Percentiles rank a stretch among this genome's conserved stretches.
phyloP scores from a whole-genome alignment of 2,888 invertebrate genomes.

The Priapulus caudatus region DNA sequence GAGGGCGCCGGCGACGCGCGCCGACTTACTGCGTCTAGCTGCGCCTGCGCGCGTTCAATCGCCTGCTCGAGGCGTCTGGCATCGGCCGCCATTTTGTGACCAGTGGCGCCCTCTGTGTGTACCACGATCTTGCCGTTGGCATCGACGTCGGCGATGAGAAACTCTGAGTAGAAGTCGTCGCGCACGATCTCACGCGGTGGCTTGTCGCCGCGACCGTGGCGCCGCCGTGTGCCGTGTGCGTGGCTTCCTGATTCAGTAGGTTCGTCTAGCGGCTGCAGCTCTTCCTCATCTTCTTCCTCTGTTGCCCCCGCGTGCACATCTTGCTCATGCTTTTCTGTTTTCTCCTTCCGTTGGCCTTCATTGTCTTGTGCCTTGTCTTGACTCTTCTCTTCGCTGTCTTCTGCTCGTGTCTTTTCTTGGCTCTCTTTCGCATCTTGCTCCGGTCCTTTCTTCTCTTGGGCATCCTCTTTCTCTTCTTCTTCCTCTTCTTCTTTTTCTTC shows the following conservation, averaged over 20 bases:
- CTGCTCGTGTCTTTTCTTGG: not conserved
- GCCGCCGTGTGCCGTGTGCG: not conserved
- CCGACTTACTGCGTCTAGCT: too few species aligned
- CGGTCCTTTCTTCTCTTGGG: constrained; percentile 4
- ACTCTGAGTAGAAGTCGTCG: constrained; percentile 23
- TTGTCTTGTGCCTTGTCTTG: not conserved
- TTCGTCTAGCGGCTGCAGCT: too few species aligned
- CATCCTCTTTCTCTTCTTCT: constrained; percentile 4
- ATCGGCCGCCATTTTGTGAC: too few species aligned
- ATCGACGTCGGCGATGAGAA: constrained; percentile 21
- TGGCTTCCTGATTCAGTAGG: too few species aligned
- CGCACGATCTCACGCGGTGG: constrained; percentile 20
- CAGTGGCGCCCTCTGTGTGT: too few species aligned
- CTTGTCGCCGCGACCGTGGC: not conserved
- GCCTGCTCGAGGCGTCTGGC: too few species aligned
- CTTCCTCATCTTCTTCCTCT: not conserved
- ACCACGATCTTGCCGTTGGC: too few species aligned
- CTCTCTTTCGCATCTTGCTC: constrained; percentile 5
- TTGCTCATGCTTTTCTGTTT: constrained; percentile 1
- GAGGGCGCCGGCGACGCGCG: too few species aligned
- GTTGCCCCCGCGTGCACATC: constrained; percentile 2
- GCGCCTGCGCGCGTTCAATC: too few species aligned
- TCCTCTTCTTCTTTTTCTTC: not conserved
- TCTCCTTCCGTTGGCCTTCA: too few species aligned
- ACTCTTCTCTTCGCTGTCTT: not conserved